These are phyloP conservation scores for Nipponia nippon DNA, from an alignment of 2,113 vertebrate genomes.

Conservation along the genomic window DNA sequence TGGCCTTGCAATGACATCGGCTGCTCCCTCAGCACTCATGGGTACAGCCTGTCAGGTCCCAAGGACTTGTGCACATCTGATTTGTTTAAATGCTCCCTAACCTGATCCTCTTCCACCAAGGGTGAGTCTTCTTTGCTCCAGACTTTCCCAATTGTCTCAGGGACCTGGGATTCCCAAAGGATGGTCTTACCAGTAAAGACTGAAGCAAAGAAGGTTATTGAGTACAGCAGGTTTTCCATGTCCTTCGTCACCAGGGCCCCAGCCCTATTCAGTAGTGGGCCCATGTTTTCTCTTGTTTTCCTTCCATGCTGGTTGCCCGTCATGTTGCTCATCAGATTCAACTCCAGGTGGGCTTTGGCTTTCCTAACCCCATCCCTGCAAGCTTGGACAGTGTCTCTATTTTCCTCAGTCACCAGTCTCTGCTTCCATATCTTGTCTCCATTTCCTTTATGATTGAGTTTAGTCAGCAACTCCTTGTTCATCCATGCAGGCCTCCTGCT, in stretches of 20 bases:
- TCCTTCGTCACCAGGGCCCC: not conserved
- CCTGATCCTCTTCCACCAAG: not conserved
- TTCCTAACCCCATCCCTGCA: not conserved
- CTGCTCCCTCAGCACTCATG: accelerated
- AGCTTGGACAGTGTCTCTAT: not conserved
- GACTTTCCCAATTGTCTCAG: not conserved
- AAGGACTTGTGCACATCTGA: accelerated
- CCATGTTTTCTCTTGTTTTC: not conserved
- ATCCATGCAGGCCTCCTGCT: not conserved
- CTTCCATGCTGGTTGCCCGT: not conserved
- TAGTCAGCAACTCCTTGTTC: not conserved
- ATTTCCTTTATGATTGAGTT: not conserved
- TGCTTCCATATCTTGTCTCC: not conserved
- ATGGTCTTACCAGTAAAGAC: not conserved
- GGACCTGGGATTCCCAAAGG: not conserved
- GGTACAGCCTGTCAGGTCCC: not conserved
- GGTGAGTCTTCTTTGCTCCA: not conserved
- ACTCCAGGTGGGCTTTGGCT: not conserved
- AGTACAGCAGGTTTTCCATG: not conserved
- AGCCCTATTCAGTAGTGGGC: not conserved
- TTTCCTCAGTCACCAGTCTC: not conserved
- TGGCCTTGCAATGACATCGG: not conserved
- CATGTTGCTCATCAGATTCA: not conserved
- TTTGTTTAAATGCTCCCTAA: not conserved
- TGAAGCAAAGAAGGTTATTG: not conserved